A percentile compares a stretch with the other conserved stretches of the same genome.
These are phyloP conservation scores for Hybognathus amarus DNA, from an alignment of 2,797 vertebrate species.

Conservation along the genomic window DNA sequence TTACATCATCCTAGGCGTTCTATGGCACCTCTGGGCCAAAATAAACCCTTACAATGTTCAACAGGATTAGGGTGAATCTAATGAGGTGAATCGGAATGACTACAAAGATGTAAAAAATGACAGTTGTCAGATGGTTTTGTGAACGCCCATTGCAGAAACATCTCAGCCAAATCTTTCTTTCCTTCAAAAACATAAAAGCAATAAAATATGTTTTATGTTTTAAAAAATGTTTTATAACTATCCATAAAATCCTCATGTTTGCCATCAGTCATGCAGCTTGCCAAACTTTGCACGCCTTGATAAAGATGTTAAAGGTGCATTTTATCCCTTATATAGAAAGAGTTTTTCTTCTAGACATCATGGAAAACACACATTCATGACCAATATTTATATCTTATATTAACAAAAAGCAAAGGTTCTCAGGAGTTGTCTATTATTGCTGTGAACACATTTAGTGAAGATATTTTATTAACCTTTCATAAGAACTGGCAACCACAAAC, in stretches of 20 bases:
- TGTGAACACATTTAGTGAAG: background rate
- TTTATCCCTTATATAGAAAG: background rate
- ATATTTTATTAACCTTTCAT: slow-evolving; percentile 11
- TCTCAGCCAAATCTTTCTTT: slow-evolving; percentile 26
- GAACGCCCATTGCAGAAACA: slow-evolving; percentile 35
- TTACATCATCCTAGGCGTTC: slow-evolving; percentile 26
- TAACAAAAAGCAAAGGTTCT: background rate
- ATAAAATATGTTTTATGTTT: slow-evolving; percentile 34
- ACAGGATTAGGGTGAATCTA: slow-evolving; percentile 28
- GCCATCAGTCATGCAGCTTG: slow-evolving; percentile 38
- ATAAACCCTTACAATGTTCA: slow-evolving; percentile 35
- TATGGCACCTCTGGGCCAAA: slow-evolving; percentile 30
- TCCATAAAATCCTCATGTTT: slow-evolving; percentile 48
- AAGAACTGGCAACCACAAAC: slow-evolving; percentile 7
- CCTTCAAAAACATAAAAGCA: slow-evolving; percentile 42
- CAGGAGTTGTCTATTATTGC: background rate
- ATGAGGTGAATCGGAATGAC: slow-evolving; percentile 32
- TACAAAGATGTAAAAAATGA: slow-evolving; percentile 52
- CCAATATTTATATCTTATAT: background rate
- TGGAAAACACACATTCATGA: slow-evolving; percentile 1
- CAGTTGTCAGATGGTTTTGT: slow-evolving; percentile 42
- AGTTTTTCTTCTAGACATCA: background rate
- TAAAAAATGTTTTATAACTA: background rate
- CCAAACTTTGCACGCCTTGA: slow-evolving; percentile 19
- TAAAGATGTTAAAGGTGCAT: slow-evolving; percentile 15